A percentile compares a stretch with the other conserved stretches of the same genome.
These are phyloP conservation scores for Huso huso DNA, from an alignment of 2,797 vertebrate genomes.

Conservation along the genomic window DNA sequence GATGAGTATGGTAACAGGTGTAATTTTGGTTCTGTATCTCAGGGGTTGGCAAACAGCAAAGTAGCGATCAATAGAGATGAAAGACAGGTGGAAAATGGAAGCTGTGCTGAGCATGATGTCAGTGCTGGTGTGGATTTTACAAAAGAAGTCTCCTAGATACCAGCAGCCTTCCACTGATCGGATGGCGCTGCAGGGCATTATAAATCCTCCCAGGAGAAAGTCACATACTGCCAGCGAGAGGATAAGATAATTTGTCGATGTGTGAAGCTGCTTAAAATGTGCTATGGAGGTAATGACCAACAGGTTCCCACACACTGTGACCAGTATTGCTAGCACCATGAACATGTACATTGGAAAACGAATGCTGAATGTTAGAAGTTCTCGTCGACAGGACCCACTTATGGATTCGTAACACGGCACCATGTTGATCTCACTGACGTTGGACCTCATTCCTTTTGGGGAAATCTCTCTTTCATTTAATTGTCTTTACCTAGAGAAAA, in stretches of 20 bases:
- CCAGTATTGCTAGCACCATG: conserved; percentile 31
- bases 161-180: conserved; percentile 10
- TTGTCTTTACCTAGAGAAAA: too few species aligned
- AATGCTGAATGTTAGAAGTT: conserved; percentile 24
- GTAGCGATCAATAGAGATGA: conserved; percentile 16
- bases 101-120: conserved; percentile 13
- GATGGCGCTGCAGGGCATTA: conserved; percentile 13
- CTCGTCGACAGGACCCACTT: not conserved
- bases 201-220: conserved; percentile 10
- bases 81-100: conserved; percentile 13
- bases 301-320: conserved; percentile 14
- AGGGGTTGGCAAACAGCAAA: conserved; percentile 13
- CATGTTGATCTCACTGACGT: too few species aligned
- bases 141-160: conserved; percentile 13
- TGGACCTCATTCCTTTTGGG: too few species aligned
- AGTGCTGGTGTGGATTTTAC: conserved; percentile 12
- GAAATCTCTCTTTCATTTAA: too few species aligned
- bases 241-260: conserved; percentile 13
- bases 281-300: conserved; percentile 1
- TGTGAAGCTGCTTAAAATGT: conserved; percentile 10
- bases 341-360: conserved; percentile 47
- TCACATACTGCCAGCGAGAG: conserved; percentile 14
- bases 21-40: conserved; percentile 11
- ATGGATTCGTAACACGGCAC: not conserved
- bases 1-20: not conserved